Percentiles rank a stretch among this genome's conserved stretches.
Conservation (phyloP, 2,888 invertebrate species). For the Rotaria macrura region DNA sequence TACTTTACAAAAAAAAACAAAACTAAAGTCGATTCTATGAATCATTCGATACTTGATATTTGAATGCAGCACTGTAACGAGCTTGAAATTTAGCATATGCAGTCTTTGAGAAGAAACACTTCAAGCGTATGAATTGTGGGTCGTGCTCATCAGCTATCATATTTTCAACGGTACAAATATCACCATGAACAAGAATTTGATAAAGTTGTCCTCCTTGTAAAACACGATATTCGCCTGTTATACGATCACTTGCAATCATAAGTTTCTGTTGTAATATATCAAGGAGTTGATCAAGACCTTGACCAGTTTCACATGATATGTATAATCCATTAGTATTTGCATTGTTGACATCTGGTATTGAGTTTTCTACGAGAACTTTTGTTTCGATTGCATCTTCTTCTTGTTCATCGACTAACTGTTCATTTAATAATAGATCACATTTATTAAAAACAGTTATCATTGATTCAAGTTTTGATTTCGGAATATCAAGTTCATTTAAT, state of each 20-base stretch:
- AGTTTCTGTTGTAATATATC: constrained; percentile 53
- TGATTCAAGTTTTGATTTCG: constrained; percentile 51
- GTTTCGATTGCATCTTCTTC: neutral
- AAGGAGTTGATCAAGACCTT: constrained; percentile 52
- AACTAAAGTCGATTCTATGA: neutral
- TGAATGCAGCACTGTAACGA: neutral
- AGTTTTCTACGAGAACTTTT: neutral
- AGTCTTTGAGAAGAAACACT: neutral
- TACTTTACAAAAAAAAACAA: no score
- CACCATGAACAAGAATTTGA: neutral
- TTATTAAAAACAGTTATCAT: constrained; percentile 68
- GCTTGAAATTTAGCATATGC: neutral
- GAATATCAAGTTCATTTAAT: constrained; percentile 54
- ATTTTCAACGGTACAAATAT: neutral
- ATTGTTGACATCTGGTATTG: constrained; percentile 19
- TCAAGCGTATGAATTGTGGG: neutral
- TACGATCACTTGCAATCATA: constrained; percentile 40
- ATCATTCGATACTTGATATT: neutral
- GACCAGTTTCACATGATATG: constrained; percentile 53
- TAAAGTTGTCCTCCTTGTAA: constrained; percentile 14
- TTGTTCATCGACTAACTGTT: neutral
- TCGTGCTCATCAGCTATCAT: neutral
- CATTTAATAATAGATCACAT: constrained; percentile 55
- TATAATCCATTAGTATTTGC: constrained; percentile 40
- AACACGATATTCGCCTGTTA: neutral